These are phyloP conservation scores for Drosophila paranaensis DNA, from an alignment of 2,888 invertebrate species.

Conservation along the genomic window DNA sequence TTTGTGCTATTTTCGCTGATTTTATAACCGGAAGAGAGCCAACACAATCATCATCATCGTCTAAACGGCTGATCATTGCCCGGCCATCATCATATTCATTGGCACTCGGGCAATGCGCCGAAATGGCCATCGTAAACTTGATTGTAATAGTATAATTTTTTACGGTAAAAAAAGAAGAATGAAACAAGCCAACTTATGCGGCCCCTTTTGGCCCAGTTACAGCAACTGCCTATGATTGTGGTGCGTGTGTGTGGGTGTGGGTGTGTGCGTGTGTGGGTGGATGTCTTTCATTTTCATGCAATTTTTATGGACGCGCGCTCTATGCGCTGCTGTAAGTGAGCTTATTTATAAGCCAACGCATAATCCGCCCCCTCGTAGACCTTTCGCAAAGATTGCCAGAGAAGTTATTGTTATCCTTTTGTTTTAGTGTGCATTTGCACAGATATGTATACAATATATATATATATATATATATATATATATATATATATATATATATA, in stretches of 20 bases:
- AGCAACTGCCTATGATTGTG: slow-evolving; percentile 28
- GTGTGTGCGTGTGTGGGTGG: neutral
- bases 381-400: slow-evolving; percentile 31
- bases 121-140: slow-evolving; percentile 76
- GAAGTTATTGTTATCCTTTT: slow-evolving; percentile 82
- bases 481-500: slow-evolving; percentile 17
- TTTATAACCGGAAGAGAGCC: slow-evolving; percentile 27
- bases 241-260: neutral
- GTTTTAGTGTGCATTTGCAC: slow-evolving; percentile 60
- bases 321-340: slow-evolving; percentile 52
- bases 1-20: slow-evolving; percentile 13
- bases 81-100: slow-evolving; percentile 67
- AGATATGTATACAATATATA: too few relatives aligned
- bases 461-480: neutral
- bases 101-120: slow-evolving; percentile 62
- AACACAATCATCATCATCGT: slow-evolving; percentile 57
- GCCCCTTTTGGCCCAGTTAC: slow-evolving; percentile 18
- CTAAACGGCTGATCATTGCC: slow-evolving; percentile 43
- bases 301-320: slow-evolving; percentile 66
- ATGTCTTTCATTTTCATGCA: slow-evolving; percentile 68
- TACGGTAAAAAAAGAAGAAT: slow-evolving; percentile 38
- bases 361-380: slow-evolving; percentile 60
- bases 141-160: slow-evolving; percentile 76
- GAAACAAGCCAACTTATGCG: slow-evolving; percentile 8
- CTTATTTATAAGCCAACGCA: slow-evolving; percentile 49